These are phyloP conservation scores for Gallinago paraguaiae DNA, from an alignment of 2,113 vertebrate species.

Conservation along the genomic window DNA sequence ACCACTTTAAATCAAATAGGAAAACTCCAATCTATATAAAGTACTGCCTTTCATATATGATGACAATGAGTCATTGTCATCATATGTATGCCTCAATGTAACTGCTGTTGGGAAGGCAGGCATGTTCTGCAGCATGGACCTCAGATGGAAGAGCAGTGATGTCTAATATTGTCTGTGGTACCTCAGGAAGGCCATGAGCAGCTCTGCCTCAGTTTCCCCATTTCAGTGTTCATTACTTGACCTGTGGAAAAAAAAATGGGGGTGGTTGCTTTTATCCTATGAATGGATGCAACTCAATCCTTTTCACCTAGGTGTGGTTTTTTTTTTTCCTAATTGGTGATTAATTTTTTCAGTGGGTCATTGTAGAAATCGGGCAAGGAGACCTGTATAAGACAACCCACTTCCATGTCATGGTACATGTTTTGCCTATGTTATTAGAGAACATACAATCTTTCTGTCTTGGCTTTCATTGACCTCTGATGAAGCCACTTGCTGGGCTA, in stretches of 20 bases:
- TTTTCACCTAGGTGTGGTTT: background rate
- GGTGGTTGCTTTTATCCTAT: background rate
- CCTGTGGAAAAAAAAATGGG: background rate
- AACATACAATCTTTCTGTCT: background rate
- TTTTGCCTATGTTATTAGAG: background rate
- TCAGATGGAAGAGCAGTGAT: background rate
- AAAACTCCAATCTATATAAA: background rate
- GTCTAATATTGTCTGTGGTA: background rate
- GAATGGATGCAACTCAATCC: background rate
- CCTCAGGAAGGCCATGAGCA: background rate
- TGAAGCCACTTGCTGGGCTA: background rate
- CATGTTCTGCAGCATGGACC: background rate
- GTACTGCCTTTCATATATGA: background rate
- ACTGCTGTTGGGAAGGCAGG: background rate
- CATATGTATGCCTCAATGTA: background rate
- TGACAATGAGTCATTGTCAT: background rate
- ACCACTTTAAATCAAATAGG: background rate
- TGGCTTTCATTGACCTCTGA: background rate
- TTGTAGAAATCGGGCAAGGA: background rate
- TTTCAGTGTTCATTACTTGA: background rate
- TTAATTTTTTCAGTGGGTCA: background rate
- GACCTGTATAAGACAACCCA: background rate
- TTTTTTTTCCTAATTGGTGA: background rate
- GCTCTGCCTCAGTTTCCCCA: background rate
- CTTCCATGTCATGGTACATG: accelerated